These are phyloP conservation scores for Spilosoma lubricipeda DNA, from an alignment of 2,888 invertebrate species.

Conservation along the genomic window DNA sequence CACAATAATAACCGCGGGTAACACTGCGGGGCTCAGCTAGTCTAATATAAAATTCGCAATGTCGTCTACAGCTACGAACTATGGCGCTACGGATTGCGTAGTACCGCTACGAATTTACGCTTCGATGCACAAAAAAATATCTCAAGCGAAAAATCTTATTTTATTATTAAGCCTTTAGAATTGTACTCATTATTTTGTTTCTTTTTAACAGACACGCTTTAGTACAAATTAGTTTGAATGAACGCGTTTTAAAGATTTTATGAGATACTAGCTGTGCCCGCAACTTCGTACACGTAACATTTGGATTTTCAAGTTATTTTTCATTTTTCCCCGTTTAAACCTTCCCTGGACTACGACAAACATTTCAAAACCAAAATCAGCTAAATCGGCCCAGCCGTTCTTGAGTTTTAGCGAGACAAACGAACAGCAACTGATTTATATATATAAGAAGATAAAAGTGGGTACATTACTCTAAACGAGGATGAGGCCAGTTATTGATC, in stretches of 20 bases:
- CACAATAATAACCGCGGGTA: too few relatives aligned
- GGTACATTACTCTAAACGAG: neutral
- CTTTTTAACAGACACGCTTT: neutral
- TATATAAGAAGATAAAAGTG: too few relatives aligned
- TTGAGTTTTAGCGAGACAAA: too few relatives aligned
- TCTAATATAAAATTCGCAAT: slow-evolving; percentile 38
- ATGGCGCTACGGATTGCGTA: slow-evolving; percentile 32
- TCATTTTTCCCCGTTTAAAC: too few relatives aligned
- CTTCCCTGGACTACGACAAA: too few relatives aligned
- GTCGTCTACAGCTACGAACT: slow-evolving; percentile 28
- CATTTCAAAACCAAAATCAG: too few relatives aligned
- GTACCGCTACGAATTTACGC: slow-evolving; percentile 32
- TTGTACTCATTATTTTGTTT: neutral
- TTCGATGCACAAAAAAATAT: slow-evolving; percentile 35
- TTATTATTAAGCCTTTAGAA: slow-evolving; percentile 20
- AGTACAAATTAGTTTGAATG: neutral
- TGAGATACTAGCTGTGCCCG: too few relatives aligned
- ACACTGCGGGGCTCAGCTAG: neutral
- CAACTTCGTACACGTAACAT: too few relatives aligned
- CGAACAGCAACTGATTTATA: too few relatives aligned
- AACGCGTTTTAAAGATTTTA: neutral
- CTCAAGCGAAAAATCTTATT: slow-evolving; percentile 28
- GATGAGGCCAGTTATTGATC: neutral
- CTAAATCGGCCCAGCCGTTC: too few relatives aligned
- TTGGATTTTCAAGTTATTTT: too few relatives aligned